Percentiles rank a stretch among this genome's conserved stretches.
phyloP scores from a whole-genome alignment of 2,113 vertebrate genomes.

The Cyprinodon tularosa region DNA sequence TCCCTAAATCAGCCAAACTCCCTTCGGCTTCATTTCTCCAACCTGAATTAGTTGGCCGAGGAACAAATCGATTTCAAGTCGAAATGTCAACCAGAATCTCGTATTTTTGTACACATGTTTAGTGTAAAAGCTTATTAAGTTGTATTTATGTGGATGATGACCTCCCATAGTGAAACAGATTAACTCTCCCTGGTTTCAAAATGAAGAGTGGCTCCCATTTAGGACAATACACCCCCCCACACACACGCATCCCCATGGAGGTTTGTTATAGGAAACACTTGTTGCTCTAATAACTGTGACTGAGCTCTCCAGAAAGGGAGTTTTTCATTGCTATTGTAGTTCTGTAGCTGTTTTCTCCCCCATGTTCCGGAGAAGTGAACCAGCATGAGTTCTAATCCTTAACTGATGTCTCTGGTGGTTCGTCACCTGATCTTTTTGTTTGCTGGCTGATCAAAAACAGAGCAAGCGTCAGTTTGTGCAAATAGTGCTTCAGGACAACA shows the following conservation, averaged over 20 bases:
- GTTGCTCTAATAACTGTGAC: neutral
- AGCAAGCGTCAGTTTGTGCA: neutral
- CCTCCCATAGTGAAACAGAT: neutral
- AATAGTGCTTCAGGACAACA: too few relatives aligned
- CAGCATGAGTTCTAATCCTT: neutral
- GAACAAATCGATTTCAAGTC: neutral
- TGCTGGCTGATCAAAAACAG: neutral
- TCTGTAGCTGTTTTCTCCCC: neutral
- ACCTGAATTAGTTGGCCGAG: neutral
- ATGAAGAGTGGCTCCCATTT: neutral
- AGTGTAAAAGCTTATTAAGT: neutral
- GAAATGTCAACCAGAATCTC: neutral
- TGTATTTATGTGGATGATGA: constrained; percentile 1
- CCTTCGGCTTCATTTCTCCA: neutral
- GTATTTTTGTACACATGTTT: neutral
- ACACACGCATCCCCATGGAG: neutral
- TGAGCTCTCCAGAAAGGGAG: neutral
- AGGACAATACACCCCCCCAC: neutral
- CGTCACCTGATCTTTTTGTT: neutral
- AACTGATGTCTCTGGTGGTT: constrained; percentile 4
- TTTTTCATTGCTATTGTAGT: neutral
- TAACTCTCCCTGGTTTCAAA: neutral
- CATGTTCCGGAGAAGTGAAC: neutral
- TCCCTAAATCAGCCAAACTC: neutral
- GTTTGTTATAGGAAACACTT: neutral